Evolutionary conservation across 1,140 invertebrate genomes (phyloP), one percentile per base, ranked within the genome.

Genomic region (Schlechtendalia chinensis): DNA sequence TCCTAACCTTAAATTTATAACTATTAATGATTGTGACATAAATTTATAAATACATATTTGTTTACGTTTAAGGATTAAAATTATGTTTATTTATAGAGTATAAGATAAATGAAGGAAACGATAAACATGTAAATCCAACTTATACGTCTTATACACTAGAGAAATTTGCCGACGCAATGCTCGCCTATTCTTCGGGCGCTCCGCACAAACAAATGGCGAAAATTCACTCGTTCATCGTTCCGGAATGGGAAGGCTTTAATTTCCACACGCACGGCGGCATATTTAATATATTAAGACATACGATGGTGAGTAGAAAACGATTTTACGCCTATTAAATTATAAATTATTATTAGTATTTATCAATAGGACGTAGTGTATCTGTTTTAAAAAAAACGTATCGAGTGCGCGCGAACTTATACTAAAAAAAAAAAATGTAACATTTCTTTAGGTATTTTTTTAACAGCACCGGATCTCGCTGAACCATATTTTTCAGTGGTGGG

Each of bases 111-210:
- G 72, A 75, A 32, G 24, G 22, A 8, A 77, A 59, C 12, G 58
- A 79, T 24, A 79, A 61, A 19, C 50, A 19, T 24, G 14, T 61
- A 61, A 77, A 61, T 61, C 29, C 29, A 58, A n/a, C 56, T 29
- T 79, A 79, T 79, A 27, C 75, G 22, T 79, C 75, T 79, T 79
- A 63, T 79, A 79, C 75, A 63, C 61, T 79, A 79, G 75, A 79
- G 17, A 79, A 50, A 59, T 79, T 79, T 79, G 58, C 75, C 19
- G 58, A 79, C 61, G 58, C 75, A 22, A 79, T 79, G 75, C 45
- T 79, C 3, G 14, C 56, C 17, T 79, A 47, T 6, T 63, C 75
- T 5, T 10, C 58, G 10, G 75, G 58, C 27, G 6, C 58, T 27
- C 75, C 75, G 24, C 39, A 50, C 24, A 79, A 79, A 39, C 75